Percentiles rank a stretch among this genome's conserved stretches.
These are phyloP conservation scores for Cynopterus brachyotis DNA, from an alignment of 2,113 vertebrate genomes.

Conservation along the genomic window DNA sequence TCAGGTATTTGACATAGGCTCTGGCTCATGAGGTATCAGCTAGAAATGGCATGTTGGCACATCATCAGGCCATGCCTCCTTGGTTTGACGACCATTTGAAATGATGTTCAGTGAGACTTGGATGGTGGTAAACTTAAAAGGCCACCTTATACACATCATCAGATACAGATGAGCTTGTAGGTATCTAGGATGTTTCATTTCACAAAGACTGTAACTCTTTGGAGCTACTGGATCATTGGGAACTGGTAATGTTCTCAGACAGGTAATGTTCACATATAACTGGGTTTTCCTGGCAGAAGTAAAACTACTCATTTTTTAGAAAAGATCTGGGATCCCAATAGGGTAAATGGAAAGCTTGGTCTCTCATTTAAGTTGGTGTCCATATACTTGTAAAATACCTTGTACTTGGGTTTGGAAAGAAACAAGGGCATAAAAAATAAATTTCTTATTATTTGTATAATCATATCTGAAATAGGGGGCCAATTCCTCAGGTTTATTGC, in stretches of 20 bases:
- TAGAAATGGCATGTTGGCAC: background rate
- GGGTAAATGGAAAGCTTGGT: background rate
- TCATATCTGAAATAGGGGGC: background rate
- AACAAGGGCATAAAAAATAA: background rate
- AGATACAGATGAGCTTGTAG: background rate
- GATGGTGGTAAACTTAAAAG: background rate
- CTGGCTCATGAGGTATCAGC: background rate
- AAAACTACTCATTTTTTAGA: background rate
- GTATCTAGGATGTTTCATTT: background rate
- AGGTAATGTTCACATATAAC: background rate
- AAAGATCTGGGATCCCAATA: background rate
- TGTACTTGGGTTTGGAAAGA: background rate
- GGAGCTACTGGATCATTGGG: background rate
- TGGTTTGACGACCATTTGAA: background rate
- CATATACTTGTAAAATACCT: background rate
- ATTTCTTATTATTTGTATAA: background rate
- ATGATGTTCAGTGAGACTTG: background rate
- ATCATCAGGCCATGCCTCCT: background rate
- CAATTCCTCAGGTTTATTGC: background rate
- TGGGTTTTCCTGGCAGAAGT: background rate
- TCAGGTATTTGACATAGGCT: background rate
- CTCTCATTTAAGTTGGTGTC: background rate
- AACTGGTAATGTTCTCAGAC: background rate
- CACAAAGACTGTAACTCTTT: background rate
- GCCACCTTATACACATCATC: background rate